A percentile compares a stretch with the other conserved stretches of the same genome.
Conservation (phyloP, 2,888 invertebrate genomes). For the Tricholauxania praeusta region DNA sequence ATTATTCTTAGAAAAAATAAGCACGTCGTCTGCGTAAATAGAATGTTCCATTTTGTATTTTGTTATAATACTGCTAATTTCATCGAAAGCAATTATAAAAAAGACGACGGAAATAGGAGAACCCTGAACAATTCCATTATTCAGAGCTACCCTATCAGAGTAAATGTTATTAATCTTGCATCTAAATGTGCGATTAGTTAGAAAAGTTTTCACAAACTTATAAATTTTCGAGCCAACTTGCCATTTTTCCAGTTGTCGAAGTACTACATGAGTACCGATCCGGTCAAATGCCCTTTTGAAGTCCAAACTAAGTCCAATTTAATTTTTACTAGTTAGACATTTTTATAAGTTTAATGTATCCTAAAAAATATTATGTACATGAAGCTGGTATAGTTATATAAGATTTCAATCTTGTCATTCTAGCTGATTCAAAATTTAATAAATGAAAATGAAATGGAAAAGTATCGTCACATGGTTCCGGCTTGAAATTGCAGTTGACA, state of each 20-base stretch:
- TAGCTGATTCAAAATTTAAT: too few species aligned
- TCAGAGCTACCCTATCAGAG: conserved; percentile 5
- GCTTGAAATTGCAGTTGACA: conserved; percentile 31
- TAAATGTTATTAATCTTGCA: not conserved
- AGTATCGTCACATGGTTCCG: conserved; percentile 34
- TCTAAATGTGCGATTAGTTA: conserved; percentile 35
- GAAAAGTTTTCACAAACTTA: conserved; percentile 33
- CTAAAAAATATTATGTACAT: too few species aligned
- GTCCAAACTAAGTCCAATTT: conserved; percentile 32
- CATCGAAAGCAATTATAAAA: conserved; percentile 26
- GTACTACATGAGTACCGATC: conserved; percentile 26
- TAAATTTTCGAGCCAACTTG: conserved; percentile 31
- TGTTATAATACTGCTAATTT: conserved; percentile 3
- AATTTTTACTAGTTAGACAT: too few species aligned
- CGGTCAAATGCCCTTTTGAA: conserved; percentile 36
- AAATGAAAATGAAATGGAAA: too few species aligned
- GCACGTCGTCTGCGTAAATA: conserved; percentile 33
- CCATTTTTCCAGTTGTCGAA: conserved; percentile 32
- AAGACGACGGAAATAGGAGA: conserved; percentile 26
- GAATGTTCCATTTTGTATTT: not conserved
- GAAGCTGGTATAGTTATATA: too few species aligned
- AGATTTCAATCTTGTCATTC: too few species aligned
- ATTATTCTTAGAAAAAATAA: conserved; percentile 15
- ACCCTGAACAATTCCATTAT: conserved; percentile 21
- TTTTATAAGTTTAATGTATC: too few species aligned